These are phyloP conservation scores for Eptesicus fuscus DNA, from an alignment of 2,113 vertebrate species.

Conservation along the genomic window DNA sequence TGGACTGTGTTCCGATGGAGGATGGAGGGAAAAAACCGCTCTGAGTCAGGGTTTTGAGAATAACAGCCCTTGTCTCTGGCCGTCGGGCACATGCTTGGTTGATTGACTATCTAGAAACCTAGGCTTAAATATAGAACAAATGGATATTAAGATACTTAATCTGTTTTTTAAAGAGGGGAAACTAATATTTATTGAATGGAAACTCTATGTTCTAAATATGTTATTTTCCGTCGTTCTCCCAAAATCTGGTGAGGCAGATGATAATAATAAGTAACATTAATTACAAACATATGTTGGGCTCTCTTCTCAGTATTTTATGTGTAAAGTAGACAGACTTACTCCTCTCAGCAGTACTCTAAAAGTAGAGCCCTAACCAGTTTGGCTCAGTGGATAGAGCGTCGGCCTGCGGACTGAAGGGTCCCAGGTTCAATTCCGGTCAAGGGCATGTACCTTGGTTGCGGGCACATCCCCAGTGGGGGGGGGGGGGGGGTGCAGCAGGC, in stretches of 20 bases:
- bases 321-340: not conserved
- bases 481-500: too few species aligned
- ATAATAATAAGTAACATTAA: not conserved
- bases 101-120: not conserved
- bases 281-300: not conserved
- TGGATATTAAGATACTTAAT: not conserved
- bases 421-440: too few species aligned
- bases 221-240: not conserved
- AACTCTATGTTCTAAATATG: not conserved
- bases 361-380: too few species aligned
- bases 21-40: not conserved
- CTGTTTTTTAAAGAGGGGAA: not conserved
- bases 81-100: not conserved
- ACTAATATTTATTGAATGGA: not conserved
- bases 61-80: not conserved
- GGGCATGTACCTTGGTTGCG: too few species aligned
- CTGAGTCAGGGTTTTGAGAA: not conserved
- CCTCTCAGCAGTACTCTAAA: not conserved
- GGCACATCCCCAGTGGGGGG: too few species aligned
- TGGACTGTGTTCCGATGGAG: not conserved
- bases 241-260: not conserved
- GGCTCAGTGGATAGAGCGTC: too few species aligned
- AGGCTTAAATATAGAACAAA: not conserved
- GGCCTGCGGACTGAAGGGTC: too few species aligned
- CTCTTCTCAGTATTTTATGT: not conserved